phyloP scores from a whole-genome alignment of 2,888 invertebrate species.

The Volucella bombylans region DNA sequence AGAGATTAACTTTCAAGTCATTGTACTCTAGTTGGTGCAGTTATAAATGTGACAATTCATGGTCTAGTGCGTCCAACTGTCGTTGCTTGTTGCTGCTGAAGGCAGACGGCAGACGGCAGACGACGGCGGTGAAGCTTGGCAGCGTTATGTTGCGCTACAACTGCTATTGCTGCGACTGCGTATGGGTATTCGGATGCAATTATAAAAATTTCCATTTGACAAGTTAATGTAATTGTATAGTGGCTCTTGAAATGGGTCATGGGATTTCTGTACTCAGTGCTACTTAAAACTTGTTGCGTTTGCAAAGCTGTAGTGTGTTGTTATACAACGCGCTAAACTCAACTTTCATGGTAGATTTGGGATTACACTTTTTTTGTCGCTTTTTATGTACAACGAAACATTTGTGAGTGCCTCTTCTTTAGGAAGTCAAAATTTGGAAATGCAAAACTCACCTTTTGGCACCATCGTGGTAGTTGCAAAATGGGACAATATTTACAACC shows the following conservation, averaged over 20 bases:
- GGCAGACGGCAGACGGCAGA: background rate
- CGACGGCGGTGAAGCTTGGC: slow-evolving; percentile 1
- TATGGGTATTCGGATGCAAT: slow-evolving; percentile 52
- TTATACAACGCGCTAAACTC: no score
- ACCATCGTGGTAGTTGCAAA: no score
- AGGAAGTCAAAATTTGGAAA: no score
- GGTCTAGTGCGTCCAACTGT: slow-evolving; percentile 56
- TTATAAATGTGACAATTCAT: slow-evolving; percentile 56
- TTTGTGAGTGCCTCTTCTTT: no score
- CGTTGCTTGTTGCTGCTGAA: slow-evolving; percentile 10
- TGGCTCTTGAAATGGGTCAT: slow-evolving; percentile 50
- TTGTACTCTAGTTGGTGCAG: slow-evolving; percentile 55
- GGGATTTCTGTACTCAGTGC: slow-evolving; percentile 17
- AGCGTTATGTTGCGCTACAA: slow-evolving; percentile 1
- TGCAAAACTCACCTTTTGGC: no score
- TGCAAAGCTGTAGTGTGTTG: background rate
- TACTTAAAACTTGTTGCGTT: slow-evolving; percentile 1
- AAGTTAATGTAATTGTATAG: slow-evolving; percentile 39
- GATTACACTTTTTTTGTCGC: no score
- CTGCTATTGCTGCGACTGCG: background rate
- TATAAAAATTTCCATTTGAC: slow-evolving; percentile 64
- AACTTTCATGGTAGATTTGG: no score
- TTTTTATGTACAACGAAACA: no score
- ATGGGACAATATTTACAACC: no score
- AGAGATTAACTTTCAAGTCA: slow-evolving; percentile 46